phyloP scores from a whole-genome alignment of 2,888 invertebrate species.

The Pocota personata region DNA sequence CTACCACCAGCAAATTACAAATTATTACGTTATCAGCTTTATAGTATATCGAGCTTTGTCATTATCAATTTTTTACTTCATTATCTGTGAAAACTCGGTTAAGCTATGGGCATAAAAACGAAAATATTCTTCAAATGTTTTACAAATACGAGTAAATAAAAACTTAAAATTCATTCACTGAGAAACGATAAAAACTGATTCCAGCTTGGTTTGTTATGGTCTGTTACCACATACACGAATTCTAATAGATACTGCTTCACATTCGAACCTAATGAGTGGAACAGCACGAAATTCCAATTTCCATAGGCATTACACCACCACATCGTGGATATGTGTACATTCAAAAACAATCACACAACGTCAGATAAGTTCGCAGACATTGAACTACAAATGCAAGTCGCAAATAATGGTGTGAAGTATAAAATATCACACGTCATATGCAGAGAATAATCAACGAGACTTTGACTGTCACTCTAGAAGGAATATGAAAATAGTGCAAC shows the following conservation, averaged over 20 bases:
- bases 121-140: no score
- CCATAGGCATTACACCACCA: not conserved
- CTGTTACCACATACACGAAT: not conserved
- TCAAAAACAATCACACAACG: not conserved
- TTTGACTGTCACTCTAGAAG: no score
- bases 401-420: not conserved
- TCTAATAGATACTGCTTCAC: not conserved
- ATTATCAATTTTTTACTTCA: no score
- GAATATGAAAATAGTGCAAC: not conserved
- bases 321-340: not conserved
- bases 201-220: not conserved
- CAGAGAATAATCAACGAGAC: not conserved
- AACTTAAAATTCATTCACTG: no score
- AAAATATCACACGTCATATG: not conserved
- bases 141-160: no score
- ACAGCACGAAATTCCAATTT: not conserved
- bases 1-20: no score
- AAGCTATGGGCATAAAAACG: no score
- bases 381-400: not conserved
- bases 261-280: not conserved
- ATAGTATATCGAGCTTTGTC: no score
- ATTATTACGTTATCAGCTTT: no score
- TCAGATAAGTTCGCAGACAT: not conserved
- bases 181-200: not conserved
- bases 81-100: no score